phyloP scores from a whole-genome alignment of 2,797 vertebrate genomes.

The Hippocampus kuda region DNA sequence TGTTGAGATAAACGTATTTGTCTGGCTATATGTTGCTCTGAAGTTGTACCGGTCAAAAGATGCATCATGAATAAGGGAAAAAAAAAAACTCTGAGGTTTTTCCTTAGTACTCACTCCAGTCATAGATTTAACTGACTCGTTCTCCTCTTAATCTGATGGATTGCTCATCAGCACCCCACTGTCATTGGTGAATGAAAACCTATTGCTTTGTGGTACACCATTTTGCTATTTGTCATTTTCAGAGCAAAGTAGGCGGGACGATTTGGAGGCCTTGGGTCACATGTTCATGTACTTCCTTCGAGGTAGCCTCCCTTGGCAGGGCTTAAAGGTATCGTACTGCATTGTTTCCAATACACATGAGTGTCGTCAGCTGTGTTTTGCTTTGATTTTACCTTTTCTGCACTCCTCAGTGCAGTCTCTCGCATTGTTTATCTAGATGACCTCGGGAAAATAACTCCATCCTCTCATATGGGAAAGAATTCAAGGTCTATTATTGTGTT shows the following conservation, averaged over 20 bases:
- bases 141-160: not conserved
- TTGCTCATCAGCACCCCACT: conserved; percentile 8
- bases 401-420: not conserved
- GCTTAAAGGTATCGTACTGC: conserved; percentile 78
- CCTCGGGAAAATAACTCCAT: conserved; percentile 7
- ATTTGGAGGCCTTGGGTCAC: conserved; percentile 93
- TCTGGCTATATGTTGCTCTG: not conserved
- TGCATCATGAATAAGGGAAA: no score
- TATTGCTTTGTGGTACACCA: conserved; percentile 5
- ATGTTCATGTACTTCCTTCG: conserved; percentile 99
- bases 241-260: conserved; percentile 98
- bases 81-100: no score
- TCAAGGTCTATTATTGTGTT: conserved; percentile 9
- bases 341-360: conserved; percentile 12
- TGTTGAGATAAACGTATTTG: not conserved
- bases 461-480: conserved; percentile 12
- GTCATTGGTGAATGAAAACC: not conserved
- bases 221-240: conserved; percentile 23
- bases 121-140: conserved; percentile 18
- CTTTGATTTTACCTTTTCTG: not conserved
- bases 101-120: conserved; percentile 4
- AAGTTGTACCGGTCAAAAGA: not conserved
- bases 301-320: conserved; percentile 97
- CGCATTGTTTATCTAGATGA: not conserved
- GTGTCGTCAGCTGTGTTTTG: conserved; percentile 7